phyloP scores from a whole-genome alignment of 2,888 invertebrate species.

The Apotomis capreana region DNA sequence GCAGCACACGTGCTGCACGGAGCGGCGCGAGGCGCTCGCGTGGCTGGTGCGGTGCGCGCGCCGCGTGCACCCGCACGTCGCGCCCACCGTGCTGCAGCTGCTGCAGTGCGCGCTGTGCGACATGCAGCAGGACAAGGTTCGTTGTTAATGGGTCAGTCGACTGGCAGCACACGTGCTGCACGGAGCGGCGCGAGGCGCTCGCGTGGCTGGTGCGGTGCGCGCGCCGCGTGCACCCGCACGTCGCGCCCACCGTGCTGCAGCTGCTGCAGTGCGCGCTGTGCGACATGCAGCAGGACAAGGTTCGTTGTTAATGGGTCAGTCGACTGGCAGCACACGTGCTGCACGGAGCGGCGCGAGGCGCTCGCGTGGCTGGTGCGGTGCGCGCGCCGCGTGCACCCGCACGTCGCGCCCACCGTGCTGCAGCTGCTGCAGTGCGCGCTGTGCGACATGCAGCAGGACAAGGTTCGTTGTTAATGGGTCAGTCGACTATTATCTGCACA shows the following conservation, averaged over 20 bases:
- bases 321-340: slow-evolving; percentile 90
- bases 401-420: too few species aligned
- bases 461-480: slow-evolving; percentile 4
- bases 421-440: too few species aligned
- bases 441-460: slow-evolving; percentile 74
- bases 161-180: slow-evolving; percentile 91
- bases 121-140: slow-evolving; percentile 47
- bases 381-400: too few species aligned
- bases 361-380: slow-evolving; percentile 91
- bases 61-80: slow-evolving; percentile 94
- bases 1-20: slow-evolving; percentile 93
- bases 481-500: too few species aligned
- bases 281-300: slow-evolving; percentile 52
- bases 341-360: slow-evolving; percentile 87
- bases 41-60: slow-evolving; percentile 92
- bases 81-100: slow-evolving; percentile 94
- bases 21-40: slow-evolving; percentile 88
- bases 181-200: slow-evolving; percentile 88
- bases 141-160: too few species aligned
- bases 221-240: slow-evolving; percentile 94
- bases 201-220: slow-evolving; percentile 92
- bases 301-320: not conserved
- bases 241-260: slow-evolving; percentile 95
- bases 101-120: slow-evolving; percentile 92
- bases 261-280: slow-evolving; percentile 93